Base-by-base conservation (phyloP, 2,797 vertebrate species). In the Siniperca obscura region DNA sequence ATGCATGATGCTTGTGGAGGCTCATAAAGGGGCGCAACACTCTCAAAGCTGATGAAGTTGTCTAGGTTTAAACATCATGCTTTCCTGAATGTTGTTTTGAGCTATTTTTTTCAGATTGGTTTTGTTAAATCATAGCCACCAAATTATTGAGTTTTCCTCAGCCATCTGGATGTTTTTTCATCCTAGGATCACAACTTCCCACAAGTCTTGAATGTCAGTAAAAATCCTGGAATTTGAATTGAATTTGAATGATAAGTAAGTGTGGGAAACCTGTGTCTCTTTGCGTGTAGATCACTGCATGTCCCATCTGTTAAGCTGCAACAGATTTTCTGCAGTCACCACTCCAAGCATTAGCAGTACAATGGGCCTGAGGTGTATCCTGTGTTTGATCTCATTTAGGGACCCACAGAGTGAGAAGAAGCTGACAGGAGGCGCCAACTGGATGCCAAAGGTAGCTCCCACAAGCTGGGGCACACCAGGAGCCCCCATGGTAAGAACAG, bases 361-460 rank as follows among this genome's bases (percentile, higher is more conserved):
- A 68, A 34, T 25, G 7, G 17, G 38, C 40, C 40, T 70, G 30
- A 81, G 2, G 27, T 80, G 42, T 64, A 13, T 66, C 44, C 27
- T 73, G 9, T 64, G 38, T 76, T 78, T 79, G 30, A 71, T 78
- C 44, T 86, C 56, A 50, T 84, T 74, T 88, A 99, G 98, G 92
- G 98, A 99, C 81, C 96, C 98, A 86, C 96, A 97, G 95, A 97
- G 95, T 78, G 98, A 99, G 94, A 99, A 96, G 78, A 99, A 98
- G 87, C 92, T 99, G 83, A 99, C 98, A 16, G 98, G 98, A 88
- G 98, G 98, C 22, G 97, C 97, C 14, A 99, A 99, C 93, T 99
- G 98, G 98, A 98, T 96, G 85, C 98, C 98, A 3, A 96, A 98
- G 90, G 97, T 99, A 46, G 97, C 98, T 50, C 97, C 98, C 16